These are phyloP conservation scores for Macroramphosus scolopax DNA, from an alignment of 2,797 vertebrate species.

Conservation along the genomic window DNA sequence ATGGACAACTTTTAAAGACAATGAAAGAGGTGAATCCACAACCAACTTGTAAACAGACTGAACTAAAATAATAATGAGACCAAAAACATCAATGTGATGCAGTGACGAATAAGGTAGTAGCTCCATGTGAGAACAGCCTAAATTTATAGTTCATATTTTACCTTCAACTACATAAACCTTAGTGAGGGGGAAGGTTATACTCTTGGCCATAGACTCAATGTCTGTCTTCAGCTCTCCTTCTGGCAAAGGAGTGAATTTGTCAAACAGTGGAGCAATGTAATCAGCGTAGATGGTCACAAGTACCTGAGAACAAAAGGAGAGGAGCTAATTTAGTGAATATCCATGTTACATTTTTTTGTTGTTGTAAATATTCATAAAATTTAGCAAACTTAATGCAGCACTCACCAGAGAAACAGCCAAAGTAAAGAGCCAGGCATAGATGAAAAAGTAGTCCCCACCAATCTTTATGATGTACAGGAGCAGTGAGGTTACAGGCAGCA, in stretches of 20 bases:
- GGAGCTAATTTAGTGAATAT: too few species aligned
- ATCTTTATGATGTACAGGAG: constrained; percentile 99
- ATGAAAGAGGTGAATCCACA: neutral
- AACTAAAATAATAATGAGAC: neutral
- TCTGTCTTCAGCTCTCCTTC: constrained; percentile 92
- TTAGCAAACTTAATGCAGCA: too few species aligned
- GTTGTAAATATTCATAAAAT: too few species aligned
- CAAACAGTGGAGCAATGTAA: constrained; percentile 97
- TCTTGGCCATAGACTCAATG: constrained; percentile 92
- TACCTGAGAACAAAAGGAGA: constrained; percentile 75
- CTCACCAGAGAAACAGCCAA: constrained; percentile 94
- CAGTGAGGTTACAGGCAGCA: constrained; percentile 94
- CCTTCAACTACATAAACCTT: constrained; percentile 99
- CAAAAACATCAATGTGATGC: too few species aligned
- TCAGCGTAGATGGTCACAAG: constrained; percentile 98
- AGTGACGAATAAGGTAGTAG: too few species aligned
- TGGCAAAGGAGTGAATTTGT: constrained; percentile 95
- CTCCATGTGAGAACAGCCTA: too few species aligned
- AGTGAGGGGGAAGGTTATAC: constrained; percentile 93
- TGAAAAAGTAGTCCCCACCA: constrained; percentile 98
- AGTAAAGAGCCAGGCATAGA: constrained; percentile 98
- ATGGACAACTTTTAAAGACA: neutral
- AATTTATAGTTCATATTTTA: constrained; percentile 54
- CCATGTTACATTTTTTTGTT: too few species aligned
- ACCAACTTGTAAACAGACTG: neutral